These are phyloP conservation scores for Dicyrtomina minuta DNA, from an alignment of 2,888 invertebrate genomes.

Conservation along the genomic window DNA sequence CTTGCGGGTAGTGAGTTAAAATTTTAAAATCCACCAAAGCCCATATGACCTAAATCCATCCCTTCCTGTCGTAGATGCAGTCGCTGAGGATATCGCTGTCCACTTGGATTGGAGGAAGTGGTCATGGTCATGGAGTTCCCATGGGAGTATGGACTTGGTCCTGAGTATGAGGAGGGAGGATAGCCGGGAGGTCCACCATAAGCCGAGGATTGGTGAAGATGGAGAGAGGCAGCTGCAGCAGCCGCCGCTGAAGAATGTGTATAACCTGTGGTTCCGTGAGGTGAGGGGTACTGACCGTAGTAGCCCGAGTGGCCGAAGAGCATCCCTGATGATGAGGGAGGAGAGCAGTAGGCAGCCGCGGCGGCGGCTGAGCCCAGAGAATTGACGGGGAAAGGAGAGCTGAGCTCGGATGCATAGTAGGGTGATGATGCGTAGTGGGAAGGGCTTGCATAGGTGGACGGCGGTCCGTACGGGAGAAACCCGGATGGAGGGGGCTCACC, in stretches of 20 bases:
- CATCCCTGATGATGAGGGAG: conserved; percentile 46
- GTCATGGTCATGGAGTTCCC: conserved; percentile 42
- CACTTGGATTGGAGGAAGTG: conserved; percentile 27
- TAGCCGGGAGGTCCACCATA: conserved; percentile 49
- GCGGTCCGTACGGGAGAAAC: conserved; percentile 48
- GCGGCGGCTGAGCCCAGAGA: conserved; percentile 43
- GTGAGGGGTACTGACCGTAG: conserved; percentile 46
- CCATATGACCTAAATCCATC: conserved; percentile 58
- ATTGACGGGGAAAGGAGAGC: conserved; percentile 49
- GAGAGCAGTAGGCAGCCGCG: conserved; percentile 49
- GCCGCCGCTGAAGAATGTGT: conserved; percentile 41
- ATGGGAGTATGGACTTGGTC: conserved; percentile 48
- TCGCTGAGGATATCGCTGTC: conserved; percentile 43
- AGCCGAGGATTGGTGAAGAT: conserved; percentile 45
- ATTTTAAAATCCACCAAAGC: conserved; percentile 58
- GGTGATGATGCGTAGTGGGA: conserved; percentile 49
- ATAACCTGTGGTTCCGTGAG: conserved; percentile 38
- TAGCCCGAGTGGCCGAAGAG: conserved; percentile 53
- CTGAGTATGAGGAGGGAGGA: conserved; percentile 46
- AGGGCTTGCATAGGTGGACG: conserved; percentile 44
- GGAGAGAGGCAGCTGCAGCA: conserved; percentile 48
- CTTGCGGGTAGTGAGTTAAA: background rate
- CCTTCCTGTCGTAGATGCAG: conserved; percentile 56
- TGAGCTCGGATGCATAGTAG: conserved; percentile 51
- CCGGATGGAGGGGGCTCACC: conserved; percentile 48